Base-by-base conservation (phyloP, 1,140 invertebrate species). In the Diorhabda carinulata region DNA sequence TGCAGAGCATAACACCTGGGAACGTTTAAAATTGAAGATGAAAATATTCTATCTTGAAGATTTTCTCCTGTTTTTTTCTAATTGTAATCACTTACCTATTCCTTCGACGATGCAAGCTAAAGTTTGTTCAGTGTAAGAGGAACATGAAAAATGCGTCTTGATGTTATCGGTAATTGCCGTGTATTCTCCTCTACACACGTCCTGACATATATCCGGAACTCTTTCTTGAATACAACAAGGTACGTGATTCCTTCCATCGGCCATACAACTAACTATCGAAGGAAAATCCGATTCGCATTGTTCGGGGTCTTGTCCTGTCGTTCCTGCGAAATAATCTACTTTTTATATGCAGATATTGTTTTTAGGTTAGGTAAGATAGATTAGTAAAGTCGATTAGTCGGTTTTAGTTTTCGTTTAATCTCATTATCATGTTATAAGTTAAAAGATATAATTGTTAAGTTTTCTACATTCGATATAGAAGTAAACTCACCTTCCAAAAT, bases 111-210 rank as follows among this genome's bases (percentile, higher is more conserved):
- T 92, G 77, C 92, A 93, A 67, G 91, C 89, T 5, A 94, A 81
- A 0, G 91, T 93, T 72, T 90, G 88, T 74, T 92, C 88, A n/a
- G 91, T 93, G 73, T 92, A 91, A 3, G 90, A 86, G 1, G 91
- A 88, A 78, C 92, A 94, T 2, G 91, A 92, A 77, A 92, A 91
- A 72, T 93, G 91, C 2, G 91, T 91, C 80, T 91, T 90, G 25
- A 94, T 89, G 69, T 90, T 90, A 78, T 92, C 90, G 0, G 91
- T 92, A n/a, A 92, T 91, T 0, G 90, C 86, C 0, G 90, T 92
- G 79, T 92, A 94, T 74, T 93, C 90, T 45, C 92, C 92, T n/a
- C 89, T 81, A 77, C 92, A 94, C 62, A 93, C 90, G 73, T 93
- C 91, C 77, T 92, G 91, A 78, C 92, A 94, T 65, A 93, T 87